phyloP scores from a whole-genome alignment of 2,113 vertebrate genomes.

The Phaethornis superciliosus region DNA sequence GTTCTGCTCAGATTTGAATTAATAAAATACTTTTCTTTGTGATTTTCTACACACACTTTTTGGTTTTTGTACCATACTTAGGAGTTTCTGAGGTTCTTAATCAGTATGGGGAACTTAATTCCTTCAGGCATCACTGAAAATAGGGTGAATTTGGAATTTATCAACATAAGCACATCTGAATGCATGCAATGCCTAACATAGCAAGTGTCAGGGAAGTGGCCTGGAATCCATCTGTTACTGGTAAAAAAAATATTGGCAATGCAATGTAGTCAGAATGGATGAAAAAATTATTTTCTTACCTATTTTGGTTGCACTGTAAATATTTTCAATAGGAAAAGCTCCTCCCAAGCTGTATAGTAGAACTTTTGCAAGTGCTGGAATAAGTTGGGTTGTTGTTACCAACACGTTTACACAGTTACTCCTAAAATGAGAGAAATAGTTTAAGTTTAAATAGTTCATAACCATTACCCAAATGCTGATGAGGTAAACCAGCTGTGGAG shows the following conservation, averaged over 20 bases:
- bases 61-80: neutral
- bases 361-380: slow-evolving; percentile 85
- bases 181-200: neutral
- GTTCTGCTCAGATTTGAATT: neutral
- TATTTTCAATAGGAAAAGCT: slow-evolving; percentile 85
- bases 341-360: slow-evolving; percentile 84
- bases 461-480: neutral
- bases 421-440: slow-evolving; percentile 64
- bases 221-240: neutral
- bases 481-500: neutral
- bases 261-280: neutral
- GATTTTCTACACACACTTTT: neutral
- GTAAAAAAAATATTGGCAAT: neutral
- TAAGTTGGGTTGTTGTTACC: slow-evolving; percentile 84
- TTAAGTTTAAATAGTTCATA: neutral
- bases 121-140: neutral
- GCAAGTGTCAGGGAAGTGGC: neutral
- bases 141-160: neutral
- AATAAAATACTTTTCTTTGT: neutral
- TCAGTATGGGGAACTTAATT: neutral
- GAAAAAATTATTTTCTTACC: slow-evolving; percentile 71
- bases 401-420: slow-evolving; percentile 85
- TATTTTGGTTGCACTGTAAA: slow-evolving; percentile 88
- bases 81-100: neutral
- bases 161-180: neutral